Evolutionary conservation across 2,888 invertebrate genomes (phyloP).

Genomic region (Archips crataeganus): DNA sequence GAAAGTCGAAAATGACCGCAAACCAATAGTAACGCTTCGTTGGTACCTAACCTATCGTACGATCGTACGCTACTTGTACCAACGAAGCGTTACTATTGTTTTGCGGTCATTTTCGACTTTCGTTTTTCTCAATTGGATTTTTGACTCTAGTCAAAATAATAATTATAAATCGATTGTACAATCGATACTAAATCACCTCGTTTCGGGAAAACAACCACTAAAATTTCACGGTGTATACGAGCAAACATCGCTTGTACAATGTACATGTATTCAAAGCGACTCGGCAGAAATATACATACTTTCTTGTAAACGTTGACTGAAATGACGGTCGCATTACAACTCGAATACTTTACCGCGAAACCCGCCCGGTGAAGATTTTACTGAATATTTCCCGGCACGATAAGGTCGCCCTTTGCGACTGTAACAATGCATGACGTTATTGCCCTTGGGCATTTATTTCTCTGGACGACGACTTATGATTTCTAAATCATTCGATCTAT

Average conservation of each 20-base stretch:
- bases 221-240: too few species aligned
- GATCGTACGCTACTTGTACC: too few species aligned
- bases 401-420: slow-evolving; percentile 10
- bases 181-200: too few species aligned
- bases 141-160: too few species aligned
- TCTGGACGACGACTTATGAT: slow-evolving; percentile 14
- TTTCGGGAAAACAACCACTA: too few species aligned
- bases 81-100: too few species aligned
- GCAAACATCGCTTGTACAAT: background rate
- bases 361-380: slow-evolving; percentile 16
- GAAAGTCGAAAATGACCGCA: too few species aligned
- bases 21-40: too few species aligned
- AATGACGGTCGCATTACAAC: slow-evolving; percentile 29
- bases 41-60: too few species aligned
- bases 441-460: slow-evolving; percentile 17
- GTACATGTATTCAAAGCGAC: slow-evolving; percentile 18
- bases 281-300: slow-evolving; percentile 9
- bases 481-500: slow-evolving; percentile 17
- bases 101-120: too few species aligned
- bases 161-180: too few species aligned
- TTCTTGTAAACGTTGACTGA: slow-evolving; percentile 3
- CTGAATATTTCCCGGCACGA: slow-evolving; percentile 16
- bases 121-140: too few species aligned
- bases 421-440: slow-evolving; percentile 18
- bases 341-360: slow-evolving; percentile 27